Conservation (phyloP, 2,797 vertebrate species). For the Argyrosomus regius region DNA sequence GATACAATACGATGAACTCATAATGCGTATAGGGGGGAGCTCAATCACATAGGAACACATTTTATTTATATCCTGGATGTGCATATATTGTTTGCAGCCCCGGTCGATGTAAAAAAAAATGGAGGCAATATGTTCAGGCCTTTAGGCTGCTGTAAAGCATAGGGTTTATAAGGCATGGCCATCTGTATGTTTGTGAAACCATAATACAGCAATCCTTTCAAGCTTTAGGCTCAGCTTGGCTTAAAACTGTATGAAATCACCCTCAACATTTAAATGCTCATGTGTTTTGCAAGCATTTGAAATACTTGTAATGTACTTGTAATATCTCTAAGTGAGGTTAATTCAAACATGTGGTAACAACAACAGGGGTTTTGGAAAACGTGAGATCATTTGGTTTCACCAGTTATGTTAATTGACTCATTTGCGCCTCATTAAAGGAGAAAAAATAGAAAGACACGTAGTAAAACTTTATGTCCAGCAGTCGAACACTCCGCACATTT, state of each 20-base stretch:
- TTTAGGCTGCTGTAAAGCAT: conserved; percentile 33
- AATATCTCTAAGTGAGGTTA: background rate
- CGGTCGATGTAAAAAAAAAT: conserved; percentile 26
- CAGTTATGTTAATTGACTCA: conserved; percentile 10
- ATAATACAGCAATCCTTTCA: conserved; percentile 16
- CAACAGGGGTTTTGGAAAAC: conserved; percentile 30
- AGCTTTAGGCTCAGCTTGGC: conserved; percentile 8
- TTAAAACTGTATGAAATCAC: background rate
- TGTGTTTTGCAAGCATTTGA: no score
- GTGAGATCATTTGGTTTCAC: conserved; percentile 32
- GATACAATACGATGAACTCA: conserved; percentile 26
- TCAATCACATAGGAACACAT: conserved; percentile 21
- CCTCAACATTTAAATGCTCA: no score
- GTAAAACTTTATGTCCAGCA: background rate
- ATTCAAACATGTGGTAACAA: conserved; percentile 34
- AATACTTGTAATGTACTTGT: background rate
- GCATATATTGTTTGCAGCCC: conserved; percentile 13
- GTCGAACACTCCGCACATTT: background rate
- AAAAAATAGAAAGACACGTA: background rate
- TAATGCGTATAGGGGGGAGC: conserved; percentile 1
- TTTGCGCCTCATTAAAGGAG: conserved; percentile 22
- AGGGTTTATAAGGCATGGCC: conserved; percentile 27
- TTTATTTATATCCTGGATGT: conserved; percentile 19
- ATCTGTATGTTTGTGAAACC: conserved; percentile 42
- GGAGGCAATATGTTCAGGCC: conserved; percentile 14